Conservation (phyloP, 2,797 vertebrate genomes). For the Allobates femoralis region DNA sequence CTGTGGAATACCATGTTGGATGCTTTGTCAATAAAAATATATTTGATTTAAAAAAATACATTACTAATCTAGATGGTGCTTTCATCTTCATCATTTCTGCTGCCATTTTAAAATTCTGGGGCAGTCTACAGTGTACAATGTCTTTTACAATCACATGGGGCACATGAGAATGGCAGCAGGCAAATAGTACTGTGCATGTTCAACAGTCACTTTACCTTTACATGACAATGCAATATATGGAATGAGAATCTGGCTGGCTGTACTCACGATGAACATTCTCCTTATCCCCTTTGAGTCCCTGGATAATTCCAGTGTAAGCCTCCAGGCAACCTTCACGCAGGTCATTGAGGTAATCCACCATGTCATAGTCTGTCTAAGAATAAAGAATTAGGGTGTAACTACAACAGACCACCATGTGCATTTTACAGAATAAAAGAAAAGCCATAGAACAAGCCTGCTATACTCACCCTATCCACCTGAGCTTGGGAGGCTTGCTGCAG, state of each 20-base stretch:
- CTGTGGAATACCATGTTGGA: too few relatives aligned
- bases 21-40: too few relatives aligned
- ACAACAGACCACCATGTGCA: neutral
- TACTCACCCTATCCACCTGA: constrained; percentile 92
- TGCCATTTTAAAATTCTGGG: too few relatives aligned
- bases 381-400: neutral
- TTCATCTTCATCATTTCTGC: too few relatives aligned
- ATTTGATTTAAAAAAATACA: too few relatives aligned
- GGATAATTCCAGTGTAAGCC: constrained; percentile 96
- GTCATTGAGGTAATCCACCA: constrained; percentile 99
- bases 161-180: too few relatives aligned
- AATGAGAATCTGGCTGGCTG: neutral
- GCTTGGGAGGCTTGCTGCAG: constrained; percentile 97
- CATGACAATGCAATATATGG: too few relatives aligned
- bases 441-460: neutral
- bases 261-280: constrained; percentile 98
- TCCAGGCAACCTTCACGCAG: constrained; percentile 95
- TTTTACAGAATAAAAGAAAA: neutral
- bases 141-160: too few relatives aligned
- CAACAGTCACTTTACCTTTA: too few relatives aligned
- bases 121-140: too few relatives aligned
- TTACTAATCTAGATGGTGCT: too few relatives aligned
- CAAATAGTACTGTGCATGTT: too few relatives aligned
- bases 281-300: constrained; percentile 97
- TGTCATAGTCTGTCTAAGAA: constrained; percentile 93